Percentiles rank a stretch among this genome's conserved stretches.
These are phyloP conservation scores for Elymnias hypermnestra DNA, from an alignment of 1,140 invertebrate species.

Conservation along the genomic window DNA sequence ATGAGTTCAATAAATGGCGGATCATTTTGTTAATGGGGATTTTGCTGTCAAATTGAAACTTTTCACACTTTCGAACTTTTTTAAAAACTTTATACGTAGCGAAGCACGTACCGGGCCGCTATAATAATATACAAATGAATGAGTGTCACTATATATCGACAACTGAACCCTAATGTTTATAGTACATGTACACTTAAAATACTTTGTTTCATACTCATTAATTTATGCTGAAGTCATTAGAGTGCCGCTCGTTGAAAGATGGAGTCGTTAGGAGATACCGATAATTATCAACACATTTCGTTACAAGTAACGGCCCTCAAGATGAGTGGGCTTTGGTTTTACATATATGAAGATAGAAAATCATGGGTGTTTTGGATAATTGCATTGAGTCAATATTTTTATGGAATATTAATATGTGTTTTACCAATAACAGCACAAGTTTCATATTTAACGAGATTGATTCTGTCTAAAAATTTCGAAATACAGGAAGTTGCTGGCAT, in stretches of 20 bases:
- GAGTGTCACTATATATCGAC: too few species aligned
- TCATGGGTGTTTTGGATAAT: conserved; percentile 4
- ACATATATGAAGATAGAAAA: conserved; percentile 2
- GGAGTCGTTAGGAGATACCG: not conserved
- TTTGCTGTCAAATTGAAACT: too few species aligned
- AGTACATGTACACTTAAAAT: too few species aligned
- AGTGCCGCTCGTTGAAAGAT: not conserved
- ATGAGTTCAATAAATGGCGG: too few species aligned
- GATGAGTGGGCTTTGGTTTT: conserved; percentile 6
- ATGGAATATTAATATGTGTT: conserved; percentile 3
- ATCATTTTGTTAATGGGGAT: too few species aligned
- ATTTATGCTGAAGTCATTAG: not conserved
- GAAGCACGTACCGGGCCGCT: too few species aligned
- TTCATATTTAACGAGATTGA: conserved; percentile 3
- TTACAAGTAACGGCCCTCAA: conserved; percentile 5
- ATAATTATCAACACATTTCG: conserved; percentile 5
- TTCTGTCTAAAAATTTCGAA: conserved; percentile 4
- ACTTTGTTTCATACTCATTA: not conserved
- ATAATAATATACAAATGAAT: too few species aligned
- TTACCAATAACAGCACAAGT: not conserved
- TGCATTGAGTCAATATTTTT: not conserved
- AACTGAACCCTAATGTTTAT: too few species aligned
- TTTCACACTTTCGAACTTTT: too few species aligned
- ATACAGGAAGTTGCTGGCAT: conserved; percentile 3
- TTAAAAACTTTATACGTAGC: too few species aligned